Evolutionary conservation across 2,888 invertebrate species (phyloP), one percentile per base, ranked within the genome.

Genomic region (Tetanocera ferruginea): DNA sequence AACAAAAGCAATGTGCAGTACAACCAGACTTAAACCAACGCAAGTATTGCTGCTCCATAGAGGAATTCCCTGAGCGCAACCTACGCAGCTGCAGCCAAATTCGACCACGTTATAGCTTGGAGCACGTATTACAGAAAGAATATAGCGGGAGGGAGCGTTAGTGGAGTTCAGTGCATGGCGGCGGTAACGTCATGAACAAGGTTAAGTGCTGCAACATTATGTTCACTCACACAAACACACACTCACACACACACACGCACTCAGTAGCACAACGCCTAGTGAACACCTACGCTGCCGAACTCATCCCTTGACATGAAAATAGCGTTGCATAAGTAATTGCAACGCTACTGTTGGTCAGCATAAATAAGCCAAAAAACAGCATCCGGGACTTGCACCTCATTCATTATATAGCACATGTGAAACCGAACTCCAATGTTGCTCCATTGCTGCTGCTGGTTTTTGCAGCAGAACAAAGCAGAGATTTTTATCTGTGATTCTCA

Each of bases 401-500:
- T n/a, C 37, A 51, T 14, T 51, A 28, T 66, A 49, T n/a, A n/a
- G n/a, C n/a, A 43, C 43, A 43, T 43, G 14, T 43, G 43, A 14
- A 43, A 43, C 43, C 14, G 43, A 43, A 43, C 43, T 43, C 43
- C 11, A 14, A 43, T 43, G 43, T 14, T 11, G 43, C 43, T 1
- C 43, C 14, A 14, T 43, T 43, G 43, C 2, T 11, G 43, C 11
- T 43, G 43, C 9, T 17, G 6, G 25, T 51, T 64, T 76, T 66
- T 55, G 73, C 75, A 74, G 80, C 79, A 79, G 80, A 81, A 82
- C 84, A 87, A 86, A 87, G 87, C 87, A 88, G 87, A 89, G 89
- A 89, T 89, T 89, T 89, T 89, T 89, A 89, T 89, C 89, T 86
- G 85, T 84, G 88, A 89, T 89, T 89, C 88, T 89, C 89, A 88